These are phyloP conservation scores for Zosterops borbonicus DNA, from an alignment of 2,113 vertebrate species.

Conservation along the genomic window DNA sequence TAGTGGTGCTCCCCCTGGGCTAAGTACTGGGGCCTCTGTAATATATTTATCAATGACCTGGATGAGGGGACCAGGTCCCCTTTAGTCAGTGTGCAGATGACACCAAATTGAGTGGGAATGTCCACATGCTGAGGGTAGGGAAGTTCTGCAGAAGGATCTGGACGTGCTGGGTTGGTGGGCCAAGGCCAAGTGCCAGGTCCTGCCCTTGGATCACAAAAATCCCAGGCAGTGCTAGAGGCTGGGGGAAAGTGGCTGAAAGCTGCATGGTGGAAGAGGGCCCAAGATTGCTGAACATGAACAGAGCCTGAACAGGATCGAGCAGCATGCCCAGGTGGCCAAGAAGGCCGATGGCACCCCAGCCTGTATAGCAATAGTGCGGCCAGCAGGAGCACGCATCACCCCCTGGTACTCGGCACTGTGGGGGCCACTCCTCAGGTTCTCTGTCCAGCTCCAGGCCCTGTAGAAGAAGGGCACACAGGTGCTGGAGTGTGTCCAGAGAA, in stretches of 20 bases:
- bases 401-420: not conserved
- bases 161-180: not conserved
- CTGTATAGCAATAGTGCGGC: not conserved
- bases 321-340: not conserved
- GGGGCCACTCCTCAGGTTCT: too few species aligned
- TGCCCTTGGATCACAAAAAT: not conserved
- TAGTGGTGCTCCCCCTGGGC: not conserved
- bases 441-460: not conserved
- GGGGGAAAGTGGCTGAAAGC: not conserved
- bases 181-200: not conserved
- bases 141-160: not conserved
- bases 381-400: not conserved
- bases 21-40: not conserved
- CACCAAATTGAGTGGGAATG: not conserved
- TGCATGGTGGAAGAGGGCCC: not conserved
- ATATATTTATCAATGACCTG: not conserved
- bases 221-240: not conserved
- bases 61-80: accelerated
- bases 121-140: not conserved
- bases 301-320: not conserved
- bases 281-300: not conserved
- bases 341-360: not conserved
- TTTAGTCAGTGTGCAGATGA: not conserved
- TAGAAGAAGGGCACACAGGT: not conserved
- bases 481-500: not conserved